Evolutionary conservation across 2,888 invertebrate genomes (phyloP).

Genomic region (Troides aeacus): DNA sequence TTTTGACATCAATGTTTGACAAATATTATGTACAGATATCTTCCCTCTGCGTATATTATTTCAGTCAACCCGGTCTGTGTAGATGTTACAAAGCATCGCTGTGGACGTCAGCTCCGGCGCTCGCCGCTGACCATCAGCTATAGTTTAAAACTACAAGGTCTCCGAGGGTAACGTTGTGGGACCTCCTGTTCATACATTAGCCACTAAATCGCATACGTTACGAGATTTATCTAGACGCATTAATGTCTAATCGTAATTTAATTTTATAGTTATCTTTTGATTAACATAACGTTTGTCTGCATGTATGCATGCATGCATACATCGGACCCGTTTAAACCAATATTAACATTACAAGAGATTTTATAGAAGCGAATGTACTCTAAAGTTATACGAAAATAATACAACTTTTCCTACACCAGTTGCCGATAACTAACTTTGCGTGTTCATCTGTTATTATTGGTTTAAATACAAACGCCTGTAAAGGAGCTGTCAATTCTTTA

Average conservation of each 20-base stretch:
- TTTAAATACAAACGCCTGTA: not conserved
- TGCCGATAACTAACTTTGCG: no score
- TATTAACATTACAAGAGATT: not conserved
- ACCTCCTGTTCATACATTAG: constrained; percentile 26
- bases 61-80: no score
- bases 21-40: no score
- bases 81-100: no score
- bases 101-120: no score
- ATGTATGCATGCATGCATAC: not conserved
- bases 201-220: constrained; percentile 11
- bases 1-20: no score
- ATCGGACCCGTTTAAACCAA: constrained; percentile 6
- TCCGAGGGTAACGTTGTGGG: constrained; percentile 36
- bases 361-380: not conserved
- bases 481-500: no score
- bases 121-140: no score
- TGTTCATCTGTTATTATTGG: not conserved
- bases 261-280: constrained; percentile 12
- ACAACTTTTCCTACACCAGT: no score
- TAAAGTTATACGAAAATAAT: no score
- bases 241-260: constrained; percentile 12
- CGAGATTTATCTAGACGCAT: constrained; percentile 6
- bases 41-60: no score
- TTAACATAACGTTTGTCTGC: constrained; percentile 1
- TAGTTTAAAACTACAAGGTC: constrained; percentile 13